A percentile compares a stretch with the other conserved stretches of the same genome.
Conservation (phyloP, 64 coral and sea anemone species). For the Montipora cactus region DNA sequence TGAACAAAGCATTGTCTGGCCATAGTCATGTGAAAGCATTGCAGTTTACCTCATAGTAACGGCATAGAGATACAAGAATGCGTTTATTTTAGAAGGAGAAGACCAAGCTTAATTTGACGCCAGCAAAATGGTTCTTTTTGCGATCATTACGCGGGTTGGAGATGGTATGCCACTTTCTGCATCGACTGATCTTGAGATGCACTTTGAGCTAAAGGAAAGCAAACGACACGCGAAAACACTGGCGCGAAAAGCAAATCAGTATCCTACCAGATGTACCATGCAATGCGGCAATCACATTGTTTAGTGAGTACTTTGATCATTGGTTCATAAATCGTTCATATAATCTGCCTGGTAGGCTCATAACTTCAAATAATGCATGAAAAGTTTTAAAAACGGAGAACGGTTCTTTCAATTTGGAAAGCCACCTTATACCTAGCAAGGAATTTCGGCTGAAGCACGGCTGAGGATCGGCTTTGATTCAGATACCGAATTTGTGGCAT, state of each 20-base stretch:
- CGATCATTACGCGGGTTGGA: slow-evolving; percentile 85
- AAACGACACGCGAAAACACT: slow-evolving; percentile 83
- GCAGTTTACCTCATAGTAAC: background rate
- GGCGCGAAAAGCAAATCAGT: slow-evolving; percentile 88
- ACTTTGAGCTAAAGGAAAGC: slow-evolving; percentile 94
- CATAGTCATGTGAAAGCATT: background rate
- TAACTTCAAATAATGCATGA: too few species aligned
- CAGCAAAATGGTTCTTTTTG: slow-evolving; percentile 83
- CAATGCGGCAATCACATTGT: slow-evolving; percentile 81
- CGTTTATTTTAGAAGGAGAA: too few species aligned
- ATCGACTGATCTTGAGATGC: slow-evolving; percentile 88
- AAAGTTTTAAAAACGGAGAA: too few species aligned
- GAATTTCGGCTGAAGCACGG: too few species aligned
- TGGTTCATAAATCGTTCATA: background rate
- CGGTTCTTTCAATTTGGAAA: too few species aligned
- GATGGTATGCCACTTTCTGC: slow-evolving; percentile 90
- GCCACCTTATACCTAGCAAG: too few species aligned
- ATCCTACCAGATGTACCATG: slow-evolving; percentile 84
- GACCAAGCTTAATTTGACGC: background rate
- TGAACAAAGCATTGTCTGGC: background rate
- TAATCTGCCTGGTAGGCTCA: background rate
- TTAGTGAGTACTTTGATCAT: slow-evolving; percentile 61
- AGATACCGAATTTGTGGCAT: too few species aligned
- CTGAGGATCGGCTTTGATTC: too few species aligned
- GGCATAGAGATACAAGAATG: background rate